A percentile compares a stretch with the other conserved stretches of the same genome.
These are phyloP conservation scores for Anhinga anhinga DNA, from an alignment of 2,113 vertebrate species.

Conservation along the genomic window DNA sequence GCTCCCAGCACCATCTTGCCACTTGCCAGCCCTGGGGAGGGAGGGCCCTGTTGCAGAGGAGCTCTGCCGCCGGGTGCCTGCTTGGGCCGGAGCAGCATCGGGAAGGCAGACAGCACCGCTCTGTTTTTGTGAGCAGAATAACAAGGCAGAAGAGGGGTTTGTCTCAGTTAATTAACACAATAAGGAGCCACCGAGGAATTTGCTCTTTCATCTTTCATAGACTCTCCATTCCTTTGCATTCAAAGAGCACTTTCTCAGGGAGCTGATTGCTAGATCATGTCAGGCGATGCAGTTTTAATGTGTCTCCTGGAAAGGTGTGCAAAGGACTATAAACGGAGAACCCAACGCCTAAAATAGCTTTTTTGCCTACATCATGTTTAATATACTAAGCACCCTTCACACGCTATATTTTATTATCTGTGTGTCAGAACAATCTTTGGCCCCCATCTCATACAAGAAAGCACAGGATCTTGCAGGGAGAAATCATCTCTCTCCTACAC, in stretches of 20 bases:
- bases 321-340: constrained; percentile 41
- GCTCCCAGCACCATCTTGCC: neutral
- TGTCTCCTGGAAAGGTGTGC: neutral
- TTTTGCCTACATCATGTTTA: neutral
- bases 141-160: neutral
- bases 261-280: neutral
- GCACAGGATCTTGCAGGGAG: neutral
- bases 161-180: neutral
- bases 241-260: neutral
- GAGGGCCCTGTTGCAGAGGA: neutral
- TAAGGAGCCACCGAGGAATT: neutral
- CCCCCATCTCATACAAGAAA: neutral
- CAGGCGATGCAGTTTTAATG: constrained; percentile 34
- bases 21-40: neutral
- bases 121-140: neutral
- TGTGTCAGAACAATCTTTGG: neutral
- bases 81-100: neutral
- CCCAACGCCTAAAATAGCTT: neutral
- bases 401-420: neutral
- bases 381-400: neutral
- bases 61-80: neutral
- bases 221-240: neutral
- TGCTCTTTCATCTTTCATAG: neutral
- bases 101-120: neutral
- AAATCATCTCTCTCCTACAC: neutral